Conservation (phyloP, 2,888 invertebrate genomes). For the Portevinia maculata region DNA sequence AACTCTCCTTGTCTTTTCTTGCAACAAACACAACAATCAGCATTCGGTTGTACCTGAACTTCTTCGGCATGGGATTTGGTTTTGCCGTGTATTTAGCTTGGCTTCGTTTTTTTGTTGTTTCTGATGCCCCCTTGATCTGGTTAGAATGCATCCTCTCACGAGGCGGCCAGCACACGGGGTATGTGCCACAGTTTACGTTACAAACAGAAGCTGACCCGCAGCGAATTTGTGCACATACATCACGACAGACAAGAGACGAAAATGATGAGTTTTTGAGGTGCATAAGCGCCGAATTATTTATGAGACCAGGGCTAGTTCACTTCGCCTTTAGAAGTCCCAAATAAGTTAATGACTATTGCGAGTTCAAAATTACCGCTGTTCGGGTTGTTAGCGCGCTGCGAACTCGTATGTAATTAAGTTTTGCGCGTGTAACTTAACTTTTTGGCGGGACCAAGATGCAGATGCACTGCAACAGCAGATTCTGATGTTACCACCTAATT, state of each 20-base stretch:
- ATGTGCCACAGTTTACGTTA: conserved; percentile 15
- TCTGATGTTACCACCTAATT: conserved; percentile 66
- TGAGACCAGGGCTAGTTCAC: conserved; percentile 60
- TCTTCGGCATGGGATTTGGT: conserved; percentile 30
- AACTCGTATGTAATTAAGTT: conserved; percentile 56
- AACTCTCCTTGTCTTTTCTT: not conserved
- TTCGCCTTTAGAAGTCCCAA: conserved; percentile 33
- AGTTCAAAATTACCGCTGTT: conserved; percentile 19
- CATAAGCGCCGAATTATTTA: conserved; percentile 68
- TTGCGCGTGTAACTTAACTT: conserved; percentile 38
- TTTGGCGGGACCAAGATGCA: not conserved
- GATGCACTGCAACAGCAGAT: conserved; percentile 19
- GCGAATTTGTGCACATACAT: conserved; percentile 36
- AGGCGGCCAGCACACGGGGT: not conserved
- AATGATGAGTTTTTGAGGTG: conserved; percentile 46
- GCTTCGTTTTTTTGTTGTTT: not conserved
- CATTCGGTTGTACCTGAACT: conserved; percentile 47
- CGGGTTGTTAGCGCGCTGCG: conserved; percentile 16
- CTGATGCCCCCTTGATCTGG: not conserved
- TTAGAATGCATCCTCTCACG: conserved; percentile 21
- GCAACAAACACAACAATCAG: conserved; percentile 7
- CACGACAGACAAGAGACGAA: conserved; percentile 11
- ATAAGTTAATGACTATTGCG: conserved; percentile 47
- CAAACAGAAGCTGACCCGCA: conserved; percentile 62
- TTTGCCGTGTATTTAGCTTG: conserved; percentile 27